Percentiles rank a stretch among this genome's conserved stretches.
phyloP scores from a whole-genome alignment of 2,113 vertebrate species.

The Lathamus discolor region DNA sequence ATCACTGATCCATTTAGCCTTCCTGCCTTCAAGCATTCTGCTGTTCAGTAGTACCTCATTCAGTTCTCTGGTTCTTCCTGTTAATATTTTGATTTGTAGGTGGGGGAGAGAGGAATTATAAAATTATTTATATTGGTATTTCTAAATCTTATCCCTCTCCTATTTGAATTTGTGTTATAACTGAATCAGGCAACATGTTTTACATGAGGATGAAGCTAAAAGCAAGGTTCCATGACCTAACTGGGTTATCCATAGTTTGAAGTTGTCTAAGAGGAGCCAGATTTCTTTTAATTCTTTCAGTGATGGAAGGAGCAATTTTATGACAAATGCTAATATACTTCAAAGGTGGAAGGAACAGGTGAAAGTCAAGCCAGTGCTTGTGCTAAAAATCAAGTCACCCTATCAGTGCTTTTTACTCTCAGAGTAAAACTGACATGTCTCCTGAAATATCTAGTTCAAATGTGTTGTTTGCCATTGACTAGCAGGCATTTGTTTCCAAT shows the following conservation, averaged over 20 bases:
- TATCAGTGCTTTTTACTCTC: constrained; percentile 23
- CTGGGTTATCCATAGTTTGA: background rate
- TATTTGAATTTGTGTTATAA: background rate
- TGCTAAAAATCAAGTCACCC: background rate
- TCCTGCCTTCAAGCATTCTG: background rate
- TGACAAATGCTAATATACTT: constrained; percentile 13
- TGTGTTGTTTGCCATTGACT: background rate
- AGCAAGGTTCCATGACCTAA: background rate
- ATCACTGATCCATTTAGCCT: background rate
- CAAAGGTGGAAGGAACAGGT: constrained; percentile 28
- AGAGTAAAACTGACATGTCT: constrained; percentile 27
- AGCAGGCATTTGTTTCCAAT: constrained; percentile 21
- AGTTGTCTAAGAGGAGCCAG: background rate
- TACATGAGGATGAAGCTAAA: background rate
- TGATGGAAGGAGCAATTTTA: background rate
- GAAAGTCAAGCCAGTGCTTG: constrained; percentile 29
- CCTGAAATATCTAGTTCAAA: constrained; percentile 56
- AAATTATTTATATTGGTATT: background rate
- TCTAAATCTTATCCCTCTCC: background rate
- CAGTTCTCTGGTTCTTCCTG: background rate
- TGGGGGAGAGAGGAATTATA: background rate
- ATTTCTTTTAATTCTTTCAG: background rate
- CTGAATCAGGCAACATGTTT: background rate
- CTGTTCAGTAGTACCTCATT: background rate
- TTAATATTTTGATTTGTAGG: background rate